Base-by-base conservation (phyloP, 2,797 vertebrate species). In the Myiotriccus ornatus region DNA sequence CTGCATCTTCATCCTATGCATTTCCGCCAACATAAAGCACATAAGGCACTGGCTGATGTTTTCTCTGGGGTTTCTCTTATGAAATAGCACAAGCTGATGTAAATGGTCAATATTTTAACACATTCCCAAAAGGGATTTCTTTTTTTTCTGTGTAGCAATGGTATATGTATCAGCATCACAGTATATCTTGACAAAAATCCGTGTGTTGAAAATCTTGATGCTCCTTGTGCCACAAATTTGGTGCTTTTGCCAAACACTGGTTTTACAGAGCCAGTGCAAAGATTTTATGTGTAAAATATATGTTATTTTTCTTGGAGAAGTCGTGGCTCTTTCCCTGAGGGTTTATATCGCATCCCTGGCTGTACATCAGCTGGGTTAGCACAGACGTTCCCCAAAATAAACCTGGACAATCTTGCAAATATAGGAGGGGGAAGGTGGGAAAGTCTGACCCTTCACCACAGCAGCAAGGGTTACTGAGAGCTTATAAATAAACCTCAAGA, bases 91-190 rank as follows among this genome's bases (percentile, higher is more conserved):
- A 0, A 35, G 15, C 7, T 87, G 68, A 50, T 30, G 9, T 67
- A 34, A 62, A n/a, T 6, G 13, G 23, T 35, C 18, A 7, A 1
- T 47, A 16, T 71, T 74, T 30, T 81, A 53, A 53, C 7, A 5
- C 24, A 10, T 1, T 24, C 4, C 5, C 35, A 18, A 32, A 67
- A 41, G 7, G 2, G 0, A 0, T 22, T 24, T 14, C 6, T 14
- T 6, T 14, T 25, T 20, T 10, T 8, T 55, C 6, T 50, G 15
- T 34, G 5, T 28, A 12, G 39, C 37, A 80, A 4, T 30, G 55
- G 8, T 47, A 3, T 8, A 16, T 35, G 9, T 35, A 20, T 65
- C 56, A 78, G 32, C 21, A 25, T 9, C 30, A 52, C 1, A 0
- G 34, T 59, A 3, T 43, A 12, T 55, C 28, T 22, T 64, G 73